Percentiles rank a stretch among this genome's conserved stretches.
These are phyloP conservation scores for Cirrhinus molitorella DNA, from an alignment of 2,797 vertebrate species.

Conservation along the genomic window DNA sequence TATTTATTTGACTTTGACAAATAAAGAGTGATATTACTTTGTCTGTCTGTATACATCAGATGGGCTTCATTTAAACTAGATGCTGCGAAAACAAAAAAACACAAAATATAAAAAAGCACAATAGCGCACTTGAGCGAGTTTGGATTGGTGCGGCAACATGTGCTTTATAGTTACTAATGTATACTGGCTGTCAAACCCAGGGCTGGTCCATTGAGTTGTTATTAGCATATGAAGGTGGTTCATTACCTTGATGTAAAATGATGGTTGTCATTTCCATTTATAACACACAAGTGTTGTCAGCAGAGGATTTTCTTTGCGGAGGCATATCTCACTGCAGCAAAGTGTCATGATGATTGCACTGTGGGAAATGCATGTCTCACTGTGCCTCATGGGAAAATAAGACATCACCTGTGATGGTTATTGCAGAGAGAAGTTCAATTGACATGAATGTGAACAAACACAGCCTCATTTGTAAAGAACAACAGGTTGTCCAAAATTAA, in stretches of 20 bases:
- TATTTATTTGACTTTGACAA: constrained; percentile 3
- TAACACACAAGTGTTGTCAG: background rate
- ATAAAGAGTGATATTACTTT: background rate
- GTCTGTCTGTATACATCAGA: background rate
- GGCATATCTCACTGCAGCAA: background rate
- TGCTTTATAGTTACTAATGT: constrained; percentile 26
- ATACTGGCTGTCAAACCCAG: constrained; percentile 10
- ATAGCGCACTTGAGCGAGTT: background rate
- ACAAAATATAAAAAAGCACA: background rate
- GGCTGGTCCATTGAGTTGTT: constrained; percentile 41
- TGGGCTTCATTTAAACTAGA: background rate
- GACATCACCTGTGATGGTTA: background rate
- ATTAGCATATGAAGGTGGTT: constrained; percentile 46
- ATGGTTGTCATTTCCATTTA: constrained; percentile 18
- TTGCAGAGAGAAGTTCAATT: background rate
- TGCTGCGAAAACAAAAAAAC: background rate
- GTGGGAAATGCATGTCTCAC: background rate
- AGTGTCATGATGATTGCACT: constrained; percentile 27
- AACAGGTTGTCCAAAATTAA: background rate
- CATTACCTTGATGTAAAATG: constrained; percentile 51
- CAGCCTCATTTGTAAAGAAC: background rate
- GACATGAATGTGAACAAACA: background rate
- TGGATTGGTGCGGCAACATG: background rate
- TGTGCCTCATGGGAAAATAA: background rate
- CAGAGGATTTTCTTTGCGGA: constrained; percentile 2